Evolutionary conservation across 1,140 invertebrate genomes (phyloP).

Genomic region (Aphelenchoides avenae): DNA sequence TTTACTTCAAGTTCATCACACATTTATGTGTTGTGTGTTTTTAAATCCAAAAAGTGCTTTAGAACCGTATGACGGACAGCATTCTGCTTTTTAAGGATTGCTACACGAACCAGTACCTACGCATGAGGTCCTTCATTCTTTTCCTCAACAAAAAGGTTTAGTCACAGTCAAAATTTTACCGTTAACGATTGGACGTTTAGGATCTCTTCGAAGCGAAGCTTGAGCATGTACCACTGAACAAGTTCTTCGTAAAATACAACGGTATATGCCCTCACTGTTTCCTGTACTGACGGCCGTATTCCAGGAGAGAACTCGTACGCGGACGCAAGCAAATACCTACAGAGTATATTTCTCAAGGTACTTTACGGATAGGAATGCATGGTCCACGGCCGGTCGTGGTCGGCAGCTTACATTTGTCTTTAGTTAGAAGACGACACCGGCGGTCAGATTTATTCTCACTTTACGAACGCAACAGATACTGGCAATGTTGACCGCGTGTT

Average conservation of each 20-base stretch:
- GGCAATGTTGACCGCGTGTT: too few relatives aligned
- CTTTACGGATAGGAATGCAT: too few relatives aligned
- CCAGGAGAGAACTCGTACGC: constrained; percentile 32
- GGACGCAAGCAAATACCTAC: constrained; percentile 16
- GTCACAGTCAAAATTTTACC: too few relatives aligned
- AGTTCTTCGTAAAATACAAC: constrained; percentile 38
- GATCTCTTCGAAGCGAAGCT: constrained; percentile 42
- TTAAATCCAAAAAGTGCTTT: too few relatives aligned
- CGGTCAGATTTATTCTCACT: too few relatives aligned
- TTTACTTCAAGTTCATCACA: constrained; percentile 3
- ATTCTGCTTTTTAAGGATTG: constrained; percentile 36
- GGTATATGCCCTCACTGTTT: constrained; percentile 23
- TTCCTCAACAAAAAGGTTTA: constrained; percentile 49
- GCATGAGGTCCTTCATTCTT: constrained; percentile 31
- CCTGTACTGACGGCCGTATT: constrained; percentile 1
- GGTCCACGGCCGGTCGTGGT: too few relatives aligned
- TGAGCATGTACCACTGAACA: constrained; percentile 27
- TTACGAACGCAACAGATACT: too few relatives aligned
- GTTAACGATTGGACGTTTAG: too few relatives aligned
- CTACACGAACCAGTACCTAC: constrained; percentile 33
- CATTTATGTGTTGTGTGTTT: too few relatives aligned
- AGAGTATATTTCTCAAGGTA: constrained; percentile 24
- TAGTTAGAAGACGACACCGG: too few relatives aligned
- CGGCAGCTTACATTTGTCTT: too few relatives aligned
- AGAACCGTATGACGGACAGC: constrained; percentile 38